phyloP scores from a whole-genome alignment of 2,888 invertebrate species.

The Anodontia alba region DNA sequence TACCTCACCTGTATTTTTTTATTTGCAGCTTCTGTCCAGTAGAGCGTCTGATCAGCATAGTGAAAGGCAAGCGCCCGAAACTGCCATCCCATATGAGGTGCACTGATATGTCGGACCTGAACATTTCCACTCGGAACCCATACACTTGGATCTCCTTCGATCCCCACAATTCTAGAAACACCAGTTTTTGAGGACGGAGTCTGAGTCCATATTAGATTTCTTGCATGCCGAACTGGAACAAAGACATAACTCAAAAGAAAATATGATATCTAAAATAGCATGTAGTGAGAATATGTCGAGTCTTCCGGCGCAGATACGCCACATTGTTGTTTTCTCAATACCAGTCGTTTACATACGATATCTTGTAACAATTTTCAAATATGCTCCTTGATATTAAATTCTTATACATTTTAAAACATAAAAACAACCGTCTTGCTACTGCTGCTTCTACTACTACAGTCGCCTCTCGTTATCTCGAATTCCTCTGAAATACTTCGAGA shows the following conservation, averaged over 20 bases:
- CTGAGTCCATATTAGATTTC: conserved; percentile 81
- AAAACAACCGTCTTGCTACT: too few species aligned
- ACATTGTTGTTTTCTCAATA: background rate
- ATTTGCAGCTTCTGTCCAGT: conserved; percentile 80
- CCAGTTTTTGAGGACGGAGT: conserved; percentile 67
- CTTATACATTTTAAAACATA: too few species aligned
- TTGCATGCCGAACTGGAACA: conserved; percentile 77
- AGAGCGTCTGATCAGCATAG: conserved; percentile 71
- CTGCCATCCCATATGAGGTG: conserved; percentile 80
- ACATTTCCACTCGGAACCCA: conserved; percentile 77
- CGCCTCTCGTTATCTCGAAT: too few species aligned
- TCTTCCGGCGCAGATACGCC: background rate
- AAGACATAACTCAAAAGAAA: conserved; percentile 7
- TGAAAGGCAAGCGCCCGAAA: conserved; percentile 78
- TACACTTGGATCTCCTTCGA: conserved; percentile 78
- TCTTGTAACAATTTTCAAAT: background rate
- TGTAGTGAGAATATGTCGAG: background rate
- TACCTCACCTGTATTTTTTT: conserved; percentile 79
- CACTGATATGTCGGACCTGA: conserved; percentile 77
- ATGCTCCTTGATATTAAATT: background rate
- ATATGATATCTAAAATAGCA: background rate
- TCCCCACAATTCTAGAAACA: conserved; percentile 78
- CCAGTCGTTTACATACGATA: background rate
- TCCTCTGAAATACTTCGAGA: too few species aligned
- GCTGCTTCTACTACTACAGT: too few species aligned